Percentiles rank a stretch among this genome's conserved stretches.
Conservation (phyloP, 2,888 invertebrate species). For the Malacosoma neustria region DNA sequence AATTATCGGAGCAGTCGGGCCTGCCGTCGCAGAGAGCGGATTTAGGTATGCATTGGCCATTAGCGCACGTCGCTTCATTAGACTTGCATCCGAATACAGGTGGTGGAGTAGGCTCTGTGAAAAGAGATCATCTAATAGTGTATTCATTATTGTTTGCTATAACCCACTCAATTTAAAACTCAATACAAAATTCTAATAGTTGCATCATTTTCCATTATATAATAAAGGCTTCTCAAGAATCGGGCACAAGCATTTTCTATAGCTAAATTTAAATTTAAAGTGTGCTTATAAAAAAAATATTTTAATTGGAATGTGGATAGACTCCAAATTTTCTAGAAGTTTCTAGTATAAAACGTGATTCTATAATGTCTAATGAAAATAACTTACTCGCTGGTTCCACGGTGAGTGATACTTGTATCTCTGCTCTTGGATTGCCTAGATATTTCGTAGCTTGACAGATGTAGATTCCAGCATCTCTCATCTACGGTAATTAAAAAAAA, state of each 20-base stretch:
- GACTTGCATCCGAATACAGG: conserved; percentile 28
- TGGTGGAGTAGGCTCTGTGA: conserved; percentile 18
- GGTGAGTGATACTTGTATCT: conserved; percentile 79
- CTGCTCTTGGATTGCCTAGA: conserved; percentile 77
- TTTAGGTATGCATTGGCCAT: conserved; percentile 92
- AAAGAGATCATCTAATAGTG: too few species aligned
- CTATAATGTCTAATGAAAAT: not conserved
- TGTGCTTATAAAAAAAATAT: too few species aligned
- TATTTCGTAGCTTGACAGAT: conserved; percentile 86
- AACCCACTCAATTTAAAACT: too few species aligned
- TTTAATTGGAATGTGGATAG: too few species aligned
- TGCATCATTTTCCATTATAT: too few species aligned
- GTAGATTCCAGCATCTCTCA: conserved; percentile 86
- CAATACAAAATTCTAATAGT: too few species aligned
- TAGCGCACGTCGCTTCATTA: conserved; percentile 89
- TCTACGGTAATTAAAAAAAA: conserved; percentile 36
- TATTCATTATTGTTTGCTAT: too few species aligned
- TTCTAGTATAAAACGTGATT: too few species aligned
- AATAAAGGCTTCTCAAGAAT: too few species aligned
- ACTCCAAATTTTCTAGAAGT: too few species aligned
- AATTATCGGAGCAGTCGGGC: conserved; percentile 88
- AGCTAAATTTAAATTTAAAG: too few species aligned
- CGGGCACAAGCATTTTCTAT: too few species aligned
- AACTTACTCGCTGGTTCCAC: not conserved
- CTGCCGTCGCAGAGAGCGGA: conserved; percentile 84